Percentiles rank a stretch among this genome's conserved stretches.
Conservation (phyloP, 2,113 vertebrate genomes). For the Triplophysa tibetana region DNA sequence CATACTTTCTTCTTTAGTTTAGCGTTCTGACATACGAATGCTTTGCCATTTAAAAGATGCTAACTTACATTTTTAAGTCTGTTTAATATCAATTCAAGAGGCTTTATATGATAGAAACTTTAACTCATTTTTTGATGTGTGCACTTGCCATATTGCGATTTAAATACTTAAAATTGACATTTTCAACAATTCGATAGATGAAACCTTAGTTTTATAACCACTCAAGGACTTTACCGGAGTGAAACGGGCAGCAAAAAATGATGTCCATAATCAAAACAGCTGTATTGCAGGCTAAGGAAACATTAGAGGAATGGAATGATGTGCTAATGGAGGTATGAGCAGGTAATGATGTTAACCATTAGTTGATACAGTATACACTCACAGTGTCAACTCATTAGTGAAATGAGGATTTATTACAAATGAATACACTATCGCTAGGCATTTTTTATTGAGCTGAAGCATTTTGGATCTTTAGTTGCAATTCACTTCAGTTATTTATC, state of each 20-base stretch:
- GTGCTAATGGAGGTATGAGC: slow-evolving; percentile 15
- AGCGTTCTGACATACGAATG: neutral
- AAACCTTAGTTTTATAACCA: no score
- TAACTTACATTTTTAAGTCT: no score
- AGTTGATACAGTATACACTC: neutral
- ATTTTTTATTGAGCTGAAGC: neutral
- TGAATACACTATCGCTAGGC: neutral
- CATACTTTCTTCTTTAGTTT: neutral
- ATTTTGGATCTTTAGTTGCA: neutral
- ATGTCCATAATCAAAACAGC: no score
- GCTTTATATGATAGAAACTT: no score
- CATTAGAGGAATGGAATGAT: slow-evolving; percentile 1
- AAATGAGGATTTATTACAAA: slow-evolving; percentile 22
- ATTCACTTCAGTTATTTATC: neutral
- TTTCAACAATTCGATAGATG: no score
- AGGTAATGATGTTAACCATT: slow-evolving; percentile 6
- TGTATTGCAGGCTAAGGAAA: neutral
- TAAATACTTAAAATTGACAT: no score
- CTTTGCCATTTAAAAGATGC: neutral
- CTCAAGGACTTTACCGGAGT: no score
- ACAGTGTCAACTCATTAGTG: slow-evolving; percentile 20
- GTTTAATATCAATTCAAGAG: no score
- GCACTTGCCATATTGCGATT: no score
- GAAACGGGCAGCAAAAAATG: no score
- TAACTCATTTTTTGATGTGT: no score